These are phyloP conservation scores for Scaptomyza montana DNA, from an alignment of 1,140 invertebrate species.

Conservation along the genomic window DNA sequence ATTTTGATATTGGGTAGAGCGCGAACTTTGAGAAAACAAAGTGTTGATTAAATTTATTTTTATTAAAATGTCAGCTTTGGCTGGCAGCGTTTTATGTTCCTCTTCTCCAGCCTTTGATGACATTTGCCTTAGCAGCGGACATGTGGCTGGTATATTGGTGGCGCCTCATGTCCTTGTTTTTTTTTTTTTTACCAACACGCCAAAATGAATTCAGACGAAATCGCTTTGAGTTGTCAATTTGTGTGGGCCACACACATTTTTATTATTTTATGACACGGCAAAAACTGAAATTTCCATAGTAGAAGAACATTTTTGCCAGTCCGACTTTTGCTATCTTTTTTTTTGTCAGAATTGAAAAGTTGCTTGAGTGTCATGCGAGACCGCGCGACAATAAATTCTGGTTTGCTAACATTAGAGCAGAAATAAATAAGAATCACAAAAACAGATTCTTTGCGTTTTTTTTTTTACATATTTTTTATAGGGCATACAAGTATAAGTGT, in stretches of 20 bases:
- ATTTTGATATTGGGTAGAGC: slow-evolving; percentile 27
- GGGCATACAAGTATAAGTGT: slow-evolving; percentile 29
- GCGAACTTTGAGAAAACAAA: slow-evolving; percentile 46
- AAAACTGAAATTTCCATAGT: slow-evolving; percentile 41
- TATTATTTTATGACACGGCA: slow-evolving; percentile 71
- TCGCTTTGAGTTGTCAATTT: slow-evolving; percentile 66
- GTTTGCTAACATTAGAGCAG: not conserved
- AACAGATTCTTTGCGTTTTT: not conserved
- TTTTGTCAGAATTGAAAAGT: slow-evolving; percentile 64
- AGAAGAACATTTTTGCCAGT: slow-evolving; percentile 10
- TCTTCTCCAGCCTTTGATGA: slow-evolving; percentile 12
- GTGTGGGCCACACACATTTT: slow-evolving; percentile 54
- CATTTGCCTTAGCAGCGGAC: slow-evolving; percentile 10
- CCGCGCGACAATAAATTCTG: not conserved
- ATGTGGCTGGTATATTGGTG: slow-evolving; percentile 19
- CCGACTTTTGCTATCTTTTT: slow-evolving; percentile 1
- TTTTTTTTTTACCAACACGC: slow-evolving; percentile 27
- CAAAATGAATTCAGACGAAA: slow-evolving; percentile 75
- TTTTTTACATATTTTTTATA: not conserved
- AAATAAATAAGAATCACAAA: not conserved
- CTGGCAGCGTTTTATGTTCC: slow-evolving; percentile 18
- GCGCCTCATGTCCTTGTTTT: slow-evolving; percentile 53
- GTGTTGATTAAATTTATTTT: slow-evolving; percentile 75
- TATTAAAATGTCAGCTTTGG: slow-evolving; percentile 66
- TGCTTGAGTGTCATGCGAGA: slow-evolving; percentile 23